phyloP scores from a whole-genome alignment of 2,888 invertebrate species.

The Tinea pellionella region DNA sequence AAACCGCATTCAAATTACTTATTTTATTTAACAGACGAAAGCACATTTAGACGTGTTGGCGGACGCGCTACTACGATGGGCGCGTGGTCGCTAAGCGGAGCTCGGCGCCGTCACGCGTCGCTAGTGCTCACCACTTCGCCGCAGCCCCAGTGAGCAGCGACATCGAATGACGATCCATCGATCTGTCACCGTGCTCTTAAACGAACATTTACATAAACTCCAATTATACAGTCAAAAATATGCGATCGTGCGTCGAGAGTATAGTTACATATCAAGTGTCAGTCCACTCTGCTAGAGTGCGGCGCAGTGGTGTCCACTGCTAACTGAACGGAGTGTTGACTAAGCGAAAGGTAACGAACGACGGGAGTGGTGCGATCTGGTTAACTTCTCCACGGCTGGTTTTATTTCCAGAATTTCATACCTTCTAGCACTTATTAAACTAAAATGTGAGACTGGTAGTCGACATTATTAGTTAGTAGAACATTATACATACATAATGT shows the following conservation, averaged over 20 bases:
- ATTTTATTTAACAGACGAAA: constrained; percentile 77
- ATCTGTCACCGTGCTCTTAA: constrained; percentile 37
- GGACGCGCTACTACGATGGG: constrained; percentile 93
- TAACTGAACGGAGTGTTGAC: constrained; percentile 5
- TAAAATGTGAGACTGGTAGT: constrained; percentile 71
- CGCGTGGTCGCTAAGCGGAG: constrained; percentile 85
- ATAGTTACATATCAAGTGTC: constrained; percentile 66
- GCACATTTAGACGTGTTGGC: constrained; percentile 95
- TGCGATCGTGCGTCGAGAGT: constrained; percentile 48
- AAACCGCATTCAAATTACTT: not conserved
- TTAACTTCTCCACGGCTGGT: constrained; percentile 50
- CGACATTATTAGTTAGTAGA: constrained; percentile 66
- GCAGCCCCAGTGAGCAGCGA: constrained; percentile 15
- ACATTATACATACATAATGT: constrained; percentile 50
- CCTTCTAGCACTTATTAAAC: constrained; percentile 65
- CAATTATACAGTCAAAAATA: constrained; percentile 27
- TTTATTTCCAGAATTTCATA: constrained; percentile 56
- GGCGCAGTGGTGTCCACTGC: constrained; percentile 2
- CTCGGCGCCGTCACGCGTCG: constrained; percentile 30
- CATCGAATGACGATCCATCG: constrained; percentile 37
- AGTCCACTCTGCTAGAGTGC: not conserved
- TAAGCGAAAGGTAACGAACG: not conserved
- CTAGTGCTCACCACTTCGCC: constrained; percentile 28
- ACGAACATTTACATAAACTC: constrained; percentile 27
- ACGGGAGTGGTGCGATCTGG: constrained; percentile 19